These are phyloP conservation scores for Catajapyx aquilonaris DNA, from an alignment of 1,140 invertebrate genomes.

Conservation along the genomic window DNA sequence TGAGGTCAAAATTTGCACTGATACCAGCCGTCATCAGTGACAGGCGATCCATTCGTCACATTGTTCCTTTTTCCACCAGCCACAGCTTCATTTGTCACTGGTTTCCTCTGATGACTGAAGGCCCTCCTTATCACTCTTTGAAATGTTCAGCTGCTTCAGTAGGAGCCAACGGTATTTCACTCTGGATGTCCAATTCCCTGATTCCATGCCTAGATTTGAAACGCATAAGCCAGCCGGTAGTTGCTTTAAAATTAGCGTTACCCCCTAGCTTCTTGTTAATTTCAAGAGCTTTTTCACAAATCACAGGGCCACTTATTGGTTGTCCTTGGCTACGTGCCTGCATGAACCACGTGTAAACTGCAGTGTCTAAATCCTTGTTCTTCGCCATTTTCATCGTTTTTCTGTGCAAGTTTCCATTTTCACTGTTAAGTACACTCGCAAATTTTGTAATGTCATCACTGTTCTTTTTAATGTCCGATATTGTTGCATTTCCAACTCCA, in stretches of 20 bases:
- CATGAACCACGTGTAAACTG: not conserved
- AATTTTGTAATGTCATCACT: conserved; percentile 6
- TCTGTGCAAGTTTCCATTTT: too few relatives aligned
- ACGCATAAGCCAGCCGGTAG: not conserved
- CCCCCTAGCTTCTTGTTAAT: not conserved
- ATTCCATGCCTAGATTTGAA: not conserved
- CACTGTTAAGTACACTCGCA: not conserved
- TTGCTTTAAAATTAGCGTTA: not conserved
- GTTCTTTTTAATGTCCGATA: conserved; percentile 9
- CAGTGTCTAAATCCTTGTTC: not conserved
- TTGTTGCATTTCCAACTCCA: conserved; percentile 9
- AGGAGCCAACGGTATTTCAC: not conserved
- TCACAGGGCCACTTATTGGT: not conserved
- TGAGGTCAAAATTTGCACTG: too few relatives aligned
- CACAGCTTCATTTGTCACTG: too few relatives aligned
- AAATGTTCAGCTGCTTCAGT: not conserved
- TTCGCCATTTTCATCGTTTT: not conserved
- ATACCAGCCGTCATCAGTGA: too few relatives aligned
- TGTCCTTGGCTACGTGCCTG: not conserved
- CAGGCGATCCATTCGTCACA: too few relatives aligned
- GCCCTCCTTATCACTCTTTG: too few relatives aligned
- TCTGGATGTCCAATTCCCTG: not conserved
- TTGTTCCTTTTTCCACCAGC: too few relatives aligned
- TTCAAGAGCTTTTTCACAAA: not conserved
- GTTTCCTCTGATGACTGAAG: too few relatives aligned